Percentiles rank a stretch among this genome's conserved stretches.
phyloP scores from a whole-genome alignment of 1,140 invertebrate genomes.

The Mizuhopecten yessoensis region DNA sequence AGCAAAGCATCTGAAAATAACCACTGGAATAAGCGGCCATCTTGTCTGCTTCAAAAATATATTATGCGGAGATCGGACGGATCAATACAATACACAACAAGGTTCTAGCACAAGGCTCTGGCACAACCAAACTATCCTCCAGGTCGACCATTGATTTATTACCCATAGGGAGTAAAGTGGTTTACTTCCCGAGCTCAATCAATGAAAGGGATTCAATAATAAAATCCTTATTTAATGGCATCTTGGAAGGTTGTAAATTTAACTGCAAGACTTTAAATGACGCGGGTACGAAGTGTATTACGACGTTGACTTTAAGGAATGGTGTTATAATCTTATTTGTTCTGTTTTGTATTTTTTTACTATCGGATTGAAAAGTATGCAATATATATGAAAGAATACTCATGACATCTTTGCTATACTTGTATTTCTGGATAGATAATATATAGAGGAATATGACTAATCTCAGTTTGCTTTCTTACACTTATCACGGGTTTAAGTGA shows the following conservation, averaged over 20 bases:
- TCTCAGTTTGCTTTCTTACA: no score
- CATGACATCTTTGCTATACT: no score
- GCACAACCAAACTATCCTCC: background rate
- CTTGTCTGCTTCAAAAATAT: conserved; percentile 33
- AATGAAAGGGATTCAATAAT: no score
- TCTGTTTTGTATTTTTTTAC: no score
- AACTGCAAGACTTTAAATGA: background rate
- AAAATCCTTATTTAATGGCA: no score
- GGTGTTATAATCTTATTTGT: no score
- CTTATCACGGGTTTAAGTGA: no score
- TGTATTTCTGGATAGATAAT: no score
- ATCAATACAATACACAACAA: background rate
- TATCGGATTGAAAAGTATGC: no score
- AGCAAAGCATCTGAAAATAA: background rate
- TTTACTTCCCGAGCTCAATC: background rate
- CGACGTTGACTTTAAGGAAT: background rate
- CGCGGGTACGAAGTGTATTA: background rate
- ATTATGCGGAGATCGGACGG: background rate
- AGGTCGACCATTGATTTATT: conserved; percentile 10
- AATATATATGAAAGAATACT: no score
- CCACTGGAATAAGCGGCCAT: background rate
- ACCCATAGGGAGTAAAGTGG: background rate
- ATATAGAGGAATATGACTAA: no score
- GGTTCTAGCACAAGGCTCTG: background rate
- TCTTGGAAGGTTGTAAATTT: conserved; percentile 14